These are phyloP conservation scores for Mus caroli DNA, from an alignment of 2,797 vertebrate species.

Conservation along the genomic window DNA sequence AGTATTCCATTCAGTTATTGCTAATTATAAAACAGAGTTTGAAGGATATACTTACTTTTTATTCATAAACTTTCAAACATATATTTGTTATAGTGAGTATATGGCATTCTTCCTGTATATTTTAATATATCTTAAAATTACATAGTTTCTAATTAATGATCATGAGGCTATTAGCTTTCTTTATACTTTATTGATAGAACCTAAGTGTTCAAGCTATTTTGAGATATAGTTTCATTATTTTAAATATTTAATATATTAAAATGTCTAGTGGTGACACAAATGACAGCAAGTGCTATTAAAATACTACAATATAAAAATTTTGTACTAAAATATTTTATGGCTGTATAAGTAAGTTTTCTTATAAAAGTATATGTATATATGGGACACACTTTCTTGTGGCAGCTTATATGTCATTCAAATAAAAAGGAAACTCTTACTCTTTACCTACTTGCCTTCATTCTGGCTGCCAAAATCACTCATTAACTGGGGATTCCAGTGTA, in stretches of 20 bases:
- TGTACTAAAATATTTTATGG: background rate
- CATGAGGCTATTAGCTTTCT: background rate
- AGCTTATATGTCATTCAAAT: background rate
- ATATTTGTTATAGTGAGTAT: background rate
- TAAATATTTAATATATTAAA: background rate
- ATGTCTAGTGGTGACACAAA: background rate
- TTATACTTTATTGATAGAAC: background rate
- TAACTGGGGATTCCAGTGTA: background rate
- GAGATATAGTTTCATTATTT: background rate
- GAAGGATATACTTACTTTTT: background rate
- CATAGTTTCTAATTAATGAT: slow-evolving; percentile 4
- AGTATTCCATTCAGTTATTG: background rate
- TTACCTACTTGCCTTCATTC: background rate
- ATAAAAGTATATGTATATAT: background rate
- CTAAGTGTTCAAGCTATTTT: background rate
- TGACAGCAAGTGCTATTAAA: background rate
- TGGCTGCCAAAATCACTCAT: too few relatives aligned
- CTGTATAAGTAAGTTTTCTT: background rate
- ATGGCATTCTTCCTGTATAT: background rate
- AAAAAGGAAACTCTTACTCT: background rate
- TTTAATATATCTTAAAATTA: background rate
- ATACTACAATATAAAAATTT: background rate
- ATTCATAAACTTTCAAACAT: background rate
- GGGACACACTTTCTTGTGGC: background rate
- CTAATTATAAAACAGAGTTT: background rate